Evolutionary conservation across 2,113 vertebrate species (phyloP).

Genomic region (Ranitomeya imitator): DNA sequence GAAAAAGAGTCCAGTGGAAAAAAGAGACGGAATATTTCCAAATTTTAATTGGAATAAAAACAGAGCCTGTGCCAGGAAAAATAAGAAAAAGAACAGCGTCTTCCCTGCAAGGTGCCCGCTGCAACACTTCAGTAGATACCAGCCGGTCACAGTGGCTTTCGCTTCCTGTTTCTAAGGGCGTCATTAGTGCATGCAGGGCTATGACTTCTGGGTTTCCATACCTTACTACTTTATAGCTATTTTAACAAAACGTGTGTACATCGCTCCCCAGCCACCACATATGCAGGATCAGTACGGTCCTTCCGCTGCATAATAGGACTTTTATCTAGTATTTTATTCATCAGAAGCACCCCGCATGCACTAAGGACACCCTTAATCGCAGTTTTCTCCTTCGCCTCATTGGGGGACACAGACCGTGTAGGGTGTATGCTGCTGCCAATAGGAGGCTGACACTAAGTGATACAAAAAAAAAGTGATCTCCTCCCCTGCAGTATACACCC

Average conservation of each 20-base stretch:
- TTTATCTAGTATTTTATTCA: no score
- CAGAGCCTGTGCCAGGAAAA: constrained; percentile 78
- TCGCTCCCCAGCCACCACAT: no score
- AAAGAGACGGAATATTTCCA: constrained; percentile 74
- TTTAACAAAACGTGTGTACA: background rate
- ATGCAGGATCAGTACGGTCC: background rate
- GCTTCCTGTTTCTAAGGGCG: background rate
- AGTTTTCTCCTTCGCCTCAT: no score
- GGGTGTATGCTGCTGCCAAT: no score
- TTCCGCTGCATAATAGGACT: background rate
- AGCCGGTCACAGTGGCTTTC: background rate
- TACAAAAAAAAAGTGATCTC: no score
- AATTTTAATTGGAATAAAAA: constrained; percentile 82
- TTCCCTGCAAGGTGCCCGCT: constrained; percentile 65
- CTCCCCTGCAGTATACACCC: no score
- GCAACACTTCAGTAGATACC: background rate
- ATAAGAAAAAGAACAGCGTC: constrained; percentile 78
- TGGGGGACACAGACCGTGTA: no score
- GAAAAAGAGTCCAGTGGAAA: constrained; percentile 83
- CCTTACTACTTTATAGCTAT: background rate
- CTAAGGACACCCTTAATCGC: no score
- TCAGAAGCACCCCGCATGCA: no score
- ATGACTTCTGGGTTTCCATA: background rate
- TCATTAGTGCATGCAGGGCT: background rate
- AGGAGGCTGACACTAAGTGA: no score